Conservation (phyloP, 2,113 vertebrate species). For the Phrynocephalus versicolor region DNA sequence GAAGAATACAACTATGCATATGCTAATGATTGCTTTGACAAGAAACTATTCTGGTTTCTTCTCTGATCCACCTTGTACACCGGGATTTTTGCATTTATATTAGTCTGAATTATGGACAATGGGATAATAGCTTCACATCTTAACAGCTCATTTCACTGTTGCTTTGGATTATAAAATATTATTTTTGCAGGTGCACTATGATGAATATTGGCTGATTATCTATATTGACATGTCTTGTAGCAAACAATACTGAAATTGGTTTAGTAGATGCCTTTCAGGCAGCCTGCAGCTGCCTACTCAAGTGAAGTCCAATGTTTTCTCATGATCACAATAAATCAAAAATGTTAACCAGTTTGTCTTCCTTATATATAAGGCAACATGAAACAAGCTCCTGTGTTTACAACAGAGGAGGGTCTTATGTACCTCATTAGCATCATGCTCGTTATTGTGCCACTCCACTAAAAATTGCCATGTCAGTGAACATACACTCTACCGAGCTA, state of each 20-base stretch:
- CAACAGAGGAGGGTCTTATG: not conserved
- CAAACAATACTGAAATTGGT: constrained; percentile 50
- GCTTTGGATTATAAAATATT: not conserved
- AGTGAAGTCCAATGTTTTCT: constrained; percentile 23
- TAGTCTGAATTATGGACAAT: not conserved
- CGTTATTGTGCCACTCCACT: not conserved
- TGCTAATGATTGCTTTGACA: rapidly evolving
- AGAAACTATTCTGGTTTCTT: constrained; percentile 9
- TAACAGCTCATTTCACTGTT: constrained; percentile 5
- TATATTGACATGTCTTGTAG: constrained; percentile 33
- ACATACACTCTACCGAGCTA: not conserved
- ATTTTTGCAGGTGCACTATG: constrained; percentile 64
- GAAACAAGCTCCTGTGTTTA: constrained; percentile 38
- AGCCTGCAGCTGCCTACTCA: constrained; percentile 57
- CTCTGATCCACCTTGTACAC: rapidly evolving
- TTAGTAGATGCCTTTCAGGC: constrained; percentile 49
- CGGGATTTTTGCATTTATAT: not conserved
- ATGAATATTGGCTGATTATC: constrained; percentile 70
- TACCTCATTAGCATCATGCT: not conserved
- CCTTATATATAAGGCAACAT: not conserved
- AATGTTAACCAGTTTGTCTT: constrained; percentile 26
- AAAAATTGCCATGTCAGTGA: not conserved
- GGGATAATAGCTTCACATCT: not conserved
- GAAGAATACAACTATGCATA: not conserved
- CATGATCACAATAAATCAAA: constrained; percentile 39